Percentiles rank a stretch among this genome's conserved stretches.
These are phyloP conservation scores for Cephus pulcher DNA, from an alignment of 2,888 invertebrate genomes.

Conservation along the genomic window DNA sequence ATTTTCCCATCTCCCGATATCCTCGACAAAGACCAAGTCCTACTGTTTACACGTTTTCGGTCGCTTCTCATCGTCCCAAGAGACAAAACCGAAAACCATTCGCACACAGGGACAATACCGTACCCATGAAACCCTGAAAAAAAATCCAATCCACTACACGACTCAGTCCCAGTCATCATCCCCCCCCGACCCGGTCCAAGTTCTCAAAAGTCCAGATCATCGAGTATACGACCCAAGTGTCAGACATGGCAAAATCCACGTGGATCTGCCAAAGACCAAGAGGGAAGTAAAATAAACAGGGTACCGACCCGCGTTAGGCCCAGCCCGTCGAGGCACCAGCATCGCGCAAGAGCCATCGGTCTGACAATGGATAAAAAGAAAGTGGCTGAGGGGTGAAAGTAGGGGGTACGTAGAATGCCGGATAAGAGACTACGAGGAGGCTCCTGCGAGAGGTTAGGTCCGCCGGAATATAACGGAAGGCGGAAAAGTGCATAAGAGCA, in stretches of 20 bases:
- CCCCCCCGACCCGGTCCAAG: no score
- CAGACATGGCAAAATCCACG: background rate
- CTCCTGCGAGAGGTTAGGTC: background rate
- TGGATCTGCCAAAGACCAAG: background rate
- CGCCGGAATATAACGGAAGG: background rate
- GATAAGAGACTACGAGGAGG: background rate
- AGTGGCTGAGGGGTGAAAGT: background rate
- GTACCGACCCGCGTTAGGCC: no score
- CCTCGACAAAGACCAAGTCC: background rate
- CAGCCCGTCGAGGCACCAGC: background rate
- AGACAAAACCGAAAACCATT: background rate
- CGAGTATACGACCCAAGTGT: no score
- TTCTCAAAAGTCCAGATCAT: no score
- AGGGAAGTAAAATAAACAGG: background rate
- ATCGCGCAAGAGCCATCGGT: background rate
- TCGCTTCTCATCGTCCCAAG: background rate
- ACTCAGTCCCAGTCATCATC: background rate
- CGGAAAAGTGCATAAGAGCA: conserved; percentile 19
- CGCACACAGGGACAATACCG: background rate
- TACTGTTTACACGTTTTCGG: background rate
- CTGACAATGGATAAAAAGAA: background rate
- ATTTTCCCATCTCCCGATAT: background rate
- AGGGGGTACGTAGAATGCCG: background rate
- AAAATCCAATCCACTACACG: background rate
- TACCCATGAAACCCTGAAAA: background rate